A percentile compares a stretch with the other conserved stretches of the same genome.
Conservation (phyloP, 2,113 vertebrate species). For the Hirundichthys speculiger region DNA sequence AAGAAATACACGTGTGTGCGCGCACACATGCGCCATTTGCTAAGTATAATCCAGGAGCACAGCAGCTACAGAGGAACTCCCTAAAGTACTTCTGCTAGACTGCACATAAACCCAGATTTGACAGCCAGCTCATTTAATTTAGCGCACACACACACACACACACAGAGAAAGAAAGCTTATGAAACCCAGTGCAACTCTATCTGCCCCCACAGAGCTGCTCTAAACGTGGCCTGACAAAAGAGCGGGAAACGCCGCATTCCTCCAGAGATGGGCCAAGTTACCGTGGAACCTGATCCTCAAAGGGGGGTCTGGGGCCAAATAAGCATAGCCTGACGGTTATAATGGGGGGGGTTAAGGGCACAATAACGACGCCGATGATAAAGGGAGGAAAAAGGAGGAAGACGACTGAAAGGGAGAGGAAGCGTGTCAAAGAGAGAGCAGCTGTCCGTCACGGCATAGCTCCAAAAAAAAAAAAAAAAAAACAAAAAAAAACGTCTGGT, state of each 20-base stretch:
- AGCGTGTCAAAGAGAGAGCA: constrained; percentile 59
- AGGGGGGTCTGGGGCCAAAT: constrained; percentile 64
- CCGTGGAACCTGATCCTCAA: constrained; percentile 73
- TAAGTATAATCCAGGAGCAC: constrained; percentile 47
- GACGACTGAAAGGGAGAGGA: constrained; percentile 50
- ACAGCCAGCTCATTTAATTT: constrained; percentile 78
- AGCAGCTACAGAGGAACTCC: constrained; percentile 49
- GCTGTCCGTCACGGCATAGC: constrained; percentile 39
- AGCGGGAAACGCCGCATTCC: constrained; percentile 72
- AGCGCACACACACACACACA: too few species aligned
- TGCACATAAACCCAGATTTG: constrained; percentile 69
- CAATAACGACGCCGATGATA: constrained; percentile 71
- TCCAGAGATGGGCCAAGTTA: constrained; percentile 67
- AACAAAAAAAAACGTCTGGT: too few species aligned
- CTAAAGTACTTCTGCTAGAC: constrained; percentile 42
- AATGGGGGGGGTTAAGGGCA: constrained; percentile 63
- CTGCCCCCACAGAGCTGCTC: constrained; percentile 46
- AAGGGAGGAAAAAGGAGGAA: constrained; percentile 52
- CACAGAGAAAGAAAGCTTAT: too few species aligned
- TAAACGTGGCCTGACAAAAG: constrained; percentile 69
- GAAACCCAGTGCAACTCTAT: constrained; percentile 63
- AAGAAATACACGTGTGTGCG: constrained; percentile 32
- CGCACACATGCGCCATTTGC: constrained; percentile 15
- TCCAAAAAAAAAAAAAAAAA: too few species aligned
- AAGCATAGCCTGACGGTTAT: constrained; percentile 61